Evolutionary conservation across 2,888 invertebrate genomes (phyloP).

Genomic region (Meteorus cinctellus): DNA sequence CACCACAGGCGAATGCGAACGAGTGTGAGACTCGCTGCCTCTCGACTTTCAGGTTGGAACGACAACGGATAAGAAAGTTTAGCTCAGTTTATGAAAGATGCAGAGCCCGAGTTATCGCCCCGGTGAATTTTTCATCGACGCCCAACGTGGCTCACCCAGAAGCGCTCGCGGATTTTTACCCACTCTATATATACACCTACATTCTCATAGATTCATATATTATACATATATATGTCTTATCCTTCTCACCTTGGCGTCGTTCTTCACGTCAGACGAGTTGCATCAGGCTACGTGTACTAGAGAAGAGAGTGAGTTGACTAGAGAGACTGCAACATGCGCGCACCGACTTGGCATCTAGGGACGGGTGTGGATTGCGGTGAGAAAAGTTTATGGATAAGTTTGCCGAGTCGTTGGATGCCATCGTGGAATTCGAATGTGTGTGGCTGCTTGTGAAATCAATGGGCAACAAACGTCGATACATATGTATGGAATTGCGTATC

Average conservation of each 20-base stretch:
- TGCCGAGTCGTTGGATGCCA: slow-evolving; percentile 29
- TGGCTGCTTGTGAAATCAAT: slow-evolving; percentile 26
- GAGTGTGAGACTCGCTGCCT: background rate
- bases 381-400: slow-evolving; percentile 38
- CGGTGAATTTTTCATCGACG: slow-evolving; percentile 71
- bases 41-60: slow-evolving; percentile 57
- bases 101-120: slow-evolving; percentile 69
- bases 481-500: background rate
- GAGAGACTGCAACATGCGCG: slow-evolving; percentile 21
- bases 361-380: slow-evolving; percentile 18
- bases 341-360: slow-evolving; percentile 14
- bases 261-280: slow-evolving; percentile 25
- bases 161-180: slow-evolving; percentile 8
- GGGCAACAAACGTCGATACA: slow-evolving; percentile 1
- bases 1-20: background rate
- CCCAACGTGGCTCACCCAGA: slow-evolving; percentile 42
- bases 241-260: background rate
- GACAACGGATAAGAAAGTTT: slow-evolving; percentile 68
- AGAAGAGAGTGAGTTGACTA: background rate
- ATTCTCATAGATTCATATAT: slow-evolving; percentile 15
- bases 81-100: slow-evolving; percentile 70
- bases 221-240: slow-evolving; percentile 12
- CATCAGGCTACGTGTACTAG: background rate
- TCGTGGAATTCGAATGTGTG: slow-evolving; percentile 22
- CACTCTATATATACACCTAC: background rate